Evolutionary conservation across 2,797 vertebrate genomes (phyloP), one percentile per base, ranked within the genome.

Genomic region (Vespertilio murinus): DNA sequence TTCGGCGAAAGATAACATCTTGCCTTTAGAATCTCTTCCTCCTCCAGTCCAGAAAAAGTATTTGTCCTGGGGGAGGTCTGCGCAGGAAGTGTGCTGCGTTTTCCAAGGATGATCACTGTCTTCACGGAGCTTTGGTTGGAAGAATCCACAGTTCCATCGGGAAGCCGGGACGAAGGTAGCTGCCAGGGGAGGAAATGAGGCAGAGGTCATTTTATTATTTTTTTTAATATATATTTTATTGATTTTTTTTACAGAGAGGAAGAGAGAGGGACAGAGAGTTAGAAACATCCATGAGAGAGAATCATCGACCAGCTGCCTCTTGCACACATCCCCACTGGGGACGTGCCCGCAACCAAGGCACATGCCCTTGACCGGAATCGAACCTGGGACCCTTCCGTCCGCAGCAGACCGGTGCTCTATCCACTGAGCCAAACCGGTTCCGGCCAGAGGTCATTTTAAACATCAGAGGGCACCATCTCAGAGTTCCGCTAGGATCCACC

Each of bases 11-110:
- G 59, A 18, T 14, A 78, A 75, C 70, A 1, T n/a, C n/a, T 80
- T 73, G 14, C 35, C 13, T 86, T 85, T 90, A 75, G 77, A 90
- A 77, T 74, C 16, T 38, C 3, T 70, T 12, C 82, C 75, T 70
- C 38, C 67, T 33, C 16, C 56, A 6, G 79, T 11, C 47, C 67
- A 42, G 11, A 35, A 85, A 70, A 75, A 79, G 25, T 23, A 4
- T 12, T 28, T 30, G 11, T 42, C 0, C 0, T 20, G 42, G 42
- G 42, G 69, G 13, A 52, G 38, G 7, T 59, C 88, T 64, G 30
- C 75, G 71, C 52, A 65, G 73, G 23, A 89, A n/a, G 33, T 14
- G 7, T 42, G 17, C n/a, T 3, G 28, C 38, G 12, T 54, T 33
- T 33, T 33, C 75, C n/a, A 5, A 7, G 16, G 35, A 25, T 47